Percentiles rank a stretch among this genome's conserved stretches.
Conservation (phyloP, 2,113 vertebrate genomes). For the Oryzias curvinotus region DNA sequence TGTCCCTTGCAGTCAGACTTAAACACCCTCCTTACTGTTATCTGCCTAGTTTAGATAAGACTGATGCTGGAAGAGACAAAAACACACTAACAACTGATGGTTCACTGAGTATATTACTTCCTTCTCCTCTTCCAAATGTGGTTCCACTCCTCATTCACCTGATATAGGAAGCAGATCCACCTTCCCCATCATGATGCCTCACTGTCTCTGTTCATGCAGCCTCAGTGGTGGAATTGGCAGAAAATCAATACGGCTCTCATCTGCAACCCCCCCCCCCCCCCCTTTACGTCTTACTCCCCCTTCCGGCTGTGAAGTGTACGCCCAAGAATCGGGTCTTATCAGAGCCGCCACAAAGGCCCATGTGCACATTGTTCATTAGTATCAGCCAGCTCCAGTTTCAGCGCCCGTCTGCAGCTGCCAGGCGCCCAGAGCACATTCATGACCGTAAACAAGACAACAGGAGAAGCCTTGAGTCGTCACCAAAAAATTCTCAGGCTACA, state of each 20-base stretch:
- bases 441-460: constrained; percentile 49
- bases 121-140: constrained; percentile 24
- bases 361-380: constrained; percentile 63
- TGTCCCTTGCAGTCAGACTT: background rate
- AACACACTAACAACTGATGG: constrained; percentile 35
- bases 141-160: constrained; percentile 32
- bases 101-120: constrained; percentile 25
- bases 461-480: constrained; percentile 58
- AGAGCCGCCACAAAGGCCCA: constrained; percentile 61
- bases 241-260: constrained; percentile 68
- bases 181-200: constrained; percentile 55
- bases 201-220: constrained; percentile 38
- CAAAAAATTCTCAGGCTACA: constrained; percentile 77
- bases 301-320: constrained; percentile 58
- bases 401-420: constrained; percentile 40
- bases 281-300: constrained; percentile 53
- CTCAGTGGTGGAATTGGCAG: constrained; percentile 61
- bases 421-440: constrained; percentile 35
- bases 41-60: constrained; percentile 16
- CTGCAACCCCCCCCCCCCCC: constrained; percentile 18
- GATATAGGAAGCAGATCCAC: constrained; percentile 52
- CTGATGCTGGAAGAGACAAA: constrained; percentile 21
- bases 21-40: constrained; percentile 7
- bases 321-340: constrained; percentile 64
- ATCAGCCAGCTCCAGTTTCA: constrained; percentile 66